Base-by-base conservation (phyloP, 1,140 invertebrate genomes). In the Ectropis grisescens region DNA sequence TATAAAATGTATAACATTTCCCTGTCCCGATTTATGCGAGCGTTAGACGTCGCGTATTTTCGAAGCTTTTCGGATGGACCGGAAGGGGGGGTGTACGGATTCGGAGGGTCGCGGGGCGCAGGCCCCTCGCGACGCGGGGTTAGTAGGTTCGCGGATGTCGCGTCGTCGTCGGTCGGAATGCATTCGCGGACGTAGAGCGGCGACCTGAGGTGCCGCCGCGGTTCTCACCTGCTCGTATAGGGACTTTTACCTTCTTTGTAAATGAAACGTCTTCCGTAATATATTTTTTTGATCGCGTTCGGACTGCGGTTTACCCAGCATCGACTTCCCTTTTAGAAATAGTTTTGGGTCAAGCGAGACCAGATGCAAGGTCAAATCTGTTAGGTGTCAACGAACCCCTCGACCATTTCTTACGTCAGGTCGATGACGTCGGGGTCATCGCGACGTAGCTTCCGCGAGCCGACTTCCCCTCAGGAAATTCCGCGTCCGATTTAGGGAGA, bases 141-240 rank as follows among this genome's bases (percentile, higher is more conserved):
- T 76, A 76, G 76, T 71, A 76, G 71, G 75, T 71, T 75, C 72
- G 71, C 69, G 69, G 61, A 70, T 72, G 75, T 79, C 69, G 71
- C 65, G 67, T 72, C 69, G 75, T 59, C 59, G 64, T 58, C 67
- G 71, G 75, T 67, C 69, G 70, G 75, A 80, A 80, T 80, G 75
- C 75, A 80, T 80, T 80, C 71, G 69, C 71, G 75, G 61, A 71
- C 64, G 75, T 75, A 64, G 66, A 72, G 68, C 66, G 64, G 71
- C 62, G 60, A 75, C 68, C 75, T 76, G 53, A 80, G 71, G 75
- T 80, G 59, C 67, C 71, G 57, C 65, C 58, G 59, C 58, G 61
- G 50, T 54, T 67, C 56, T 62, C 57, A 76, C 75, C 74, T 79
- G 68, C 31, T 16, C 34, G 29, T 26, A 33, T 33, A 33, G 42